phyloP scores from a whole-genome alignment of 2,888 invertebrate genomes.

The Lamellibrachia columna region DNA sequence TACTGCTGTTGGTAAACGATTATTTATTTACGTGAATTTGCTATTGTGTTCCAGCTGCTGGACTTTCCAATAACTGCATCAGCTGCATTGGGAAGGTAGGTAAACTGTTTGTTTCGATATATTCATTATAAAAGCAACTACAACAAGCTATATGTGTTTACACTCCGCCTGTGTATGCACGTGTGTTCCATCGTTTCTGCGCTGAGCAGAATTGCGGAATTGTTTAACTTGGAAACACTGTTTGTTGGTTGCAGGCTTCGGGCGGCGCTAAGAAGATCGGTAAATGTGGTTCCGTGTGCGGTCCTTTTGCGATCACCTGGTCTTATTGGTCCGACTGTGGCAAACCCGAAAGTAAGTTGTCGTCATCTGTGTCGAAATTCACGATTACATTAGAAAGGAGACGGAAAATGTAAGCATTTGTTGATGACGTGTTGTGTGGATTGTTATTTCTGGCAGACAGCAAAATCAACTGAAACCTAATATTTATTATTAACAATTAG shows the following conservation, averaged over 20 bases:
- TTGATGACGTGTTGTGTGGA: neutral
- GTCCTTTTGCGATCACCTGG: constrained; percentile 13
- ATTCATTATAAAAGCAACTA: neutral
- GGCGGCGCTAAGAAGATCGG: neutral
- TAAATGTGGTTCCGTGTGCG: neutral
- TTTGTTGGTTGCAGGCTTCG: neutral
- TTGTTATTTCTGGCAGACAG: neutral
- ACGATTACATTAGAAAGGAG: neutral
- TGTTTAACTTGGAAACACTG: neutral
- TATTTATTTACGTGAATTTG: no score
- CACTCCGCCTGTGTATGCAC: neutral
- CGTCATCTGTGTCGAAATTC: neutral
- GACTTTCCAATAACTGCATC: no score
- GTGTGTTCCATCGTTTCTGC: neutral
- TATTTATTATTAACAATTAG: neutral
- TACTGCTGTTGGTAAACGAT: no score
- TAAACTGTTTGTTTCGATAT: no score
- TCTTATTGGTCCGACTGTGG: constrained; percentile 13
- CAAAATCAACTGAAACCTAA: neutral
- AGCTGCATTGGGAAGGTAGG: no score
- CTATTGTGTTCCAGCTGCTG: no score
- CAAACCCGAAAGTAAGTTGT: neutral
- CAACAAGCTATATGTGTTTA: neutral
- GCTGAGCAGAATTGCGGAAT: no score
- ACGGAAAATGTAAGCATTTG: neutral